Evolutionary conservation across 2,113 vertebrate genomes (phyloP), one percentile per base, ranked within the genome.

Genomic region (Hemiscyllium ocellatum): DNA sequence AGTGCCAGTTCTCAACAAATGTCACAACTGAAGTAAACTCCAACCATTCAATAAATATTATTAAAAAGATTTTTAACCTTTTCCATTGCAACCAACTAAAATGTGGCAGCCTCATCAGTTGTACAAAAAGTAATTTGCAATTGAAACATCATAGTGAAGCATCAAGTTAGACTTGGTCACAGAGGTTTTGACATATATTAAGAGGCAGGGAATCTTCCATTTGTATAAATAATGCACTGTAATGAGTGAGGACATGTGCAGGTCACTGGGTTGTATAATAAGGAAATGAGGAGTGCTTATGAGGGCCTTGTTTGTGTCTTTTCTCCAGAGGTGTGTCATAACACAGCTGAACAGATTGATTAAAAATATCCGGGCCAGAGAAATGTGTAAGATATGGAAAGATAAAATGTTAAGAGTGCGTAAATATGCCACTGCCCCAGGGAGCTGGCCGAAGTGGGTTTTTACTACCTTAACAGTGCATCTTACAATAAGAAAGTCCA

Each of bases 1-100:
- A 61, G 56, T 91, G 89, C 3, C 61, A 37, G n/a, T 91, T 91
- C 61, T 91, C 56, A 93, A 93, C 33, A 93, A 66, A 93, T 91
- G n/a, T 19, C 89, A 93, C 89, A 66, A 93, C 89, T 66, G 89
- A 68, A 66, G 33, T n/a, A 68, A 66, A 37, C 29, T 8, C n/a
- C 66, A 66, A n/a, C n/a, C 56, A 68, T 93, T 20, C 61, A 66
- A 68, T 66, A 68, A 61, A 61, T 61, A 52, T 87, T 10, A 61
- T 47, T 47, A 42, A 20, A 83, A 83, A 83, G 6, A 42, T 17
- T 76, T 76, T 76, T 76, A 17, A 83, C 1, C 17, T 83, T 37
- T 20, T 83, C 56, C 42, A 83, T 17, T 68, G 89, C 52, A 90
- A 90, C 52, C 87, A 66, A 17, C n/a, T 68, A 26, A 90, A 87